Percentiles rank a stretch among this genome's conserved stretches.
These are phyloP conservation scores for Psephotus haematonotus DNA, from an alignment of 2,113 vertebrate genomes.

Conservation along the genomic window DNA sequence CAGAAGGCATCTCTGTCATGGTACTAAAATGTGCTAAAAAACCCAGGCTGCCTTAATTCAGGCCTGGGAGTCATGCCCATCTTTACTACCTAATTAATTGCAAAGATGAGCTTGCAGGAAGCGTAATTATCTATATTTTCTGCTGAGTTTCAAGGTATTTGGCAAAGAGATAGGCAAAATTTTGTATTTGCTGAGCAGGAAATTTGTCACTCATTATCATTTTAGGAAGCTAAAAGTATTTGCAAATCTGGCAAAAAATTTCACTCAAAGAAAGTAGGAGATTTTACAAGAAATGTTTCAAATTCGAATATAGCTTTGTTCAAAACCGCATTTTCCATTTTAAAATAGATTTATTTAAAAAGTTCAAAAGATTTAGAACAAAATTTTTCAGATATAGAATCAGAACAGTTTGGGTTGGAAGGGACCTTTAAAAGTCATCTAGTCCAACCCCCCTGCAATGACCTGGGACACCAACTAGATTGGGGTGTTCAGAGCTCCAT, in stretches of 20 bases:
- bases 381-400: background rate
- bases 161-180: background rate
- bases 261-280: background rate
- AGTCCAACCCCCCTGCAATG: background rate
- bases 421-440: background rate
- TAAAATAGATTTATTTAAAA: background rate
- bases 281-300: background rate
- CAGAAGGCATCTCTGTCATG: background rate
- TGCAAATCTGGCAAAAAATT: background rate
- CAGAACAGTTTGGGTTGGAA: background rate
- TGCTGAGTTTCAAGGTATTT: constrained; percentile 14
- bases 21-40: background rate
- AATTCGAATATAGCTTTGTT: background rate
- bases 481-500: background rate
- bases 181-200: background rate
- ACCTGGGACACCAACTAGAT: background rate
- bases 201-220: background rate
- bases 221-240: background rate
- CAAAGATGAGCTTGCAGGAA: constrained; percentile 1
- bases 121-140: background rate
- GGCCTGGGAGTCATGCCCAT: background rate
- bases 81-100: constrained; percentile 24
- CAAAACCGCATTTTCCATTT: background rate
- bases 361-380: background rate
- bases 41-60: background rate